These are phyloP conservation scores for Penaeus indicus DNA, from an alignment of 1,140 invertebrate species.

Conservation along the genomic window DNA sequence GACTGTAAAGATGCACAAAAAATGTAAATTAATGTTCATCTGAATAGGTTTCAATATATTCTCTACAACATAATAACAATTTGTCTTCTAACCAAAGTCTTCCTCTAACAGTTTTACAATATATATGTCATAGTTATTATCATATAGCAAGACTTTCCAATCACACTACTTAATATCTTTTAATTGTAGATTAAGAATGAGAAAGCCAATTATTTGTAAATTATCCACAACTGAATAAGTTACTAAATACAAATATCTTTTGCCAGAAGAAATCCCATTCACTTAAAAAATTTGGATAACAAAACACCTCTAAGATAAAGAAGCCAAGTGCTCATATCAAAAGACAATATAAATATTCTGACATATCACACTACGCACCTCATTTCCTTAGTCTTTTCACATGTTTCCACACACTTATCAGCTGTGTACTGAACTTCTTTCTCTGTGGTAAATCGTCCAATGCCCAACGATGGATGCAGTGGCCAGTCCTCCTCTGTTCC, in stretches of 20 bases:
- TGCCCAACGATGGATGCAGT: constrained; percentile 99
- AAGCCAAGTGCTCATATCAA: not conserved
- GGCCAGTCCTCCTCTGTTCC: constrained; percentile 97
- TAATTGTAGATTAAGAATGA: no score
- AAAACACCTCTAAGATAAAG: not conserved
- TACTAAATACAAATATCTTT: no score
- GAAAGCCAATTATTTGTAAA: no score
- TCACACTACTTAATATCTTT: no score
- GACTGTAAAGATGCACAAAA: constrained; percentile 74
- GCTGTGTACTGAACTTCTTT: constrained; percentile 97
- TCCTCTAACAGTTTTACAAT: no score
- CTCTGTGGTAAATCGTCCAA: constrained; percentile 96
- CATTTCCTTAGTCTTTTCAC: constrained; percentile 95
- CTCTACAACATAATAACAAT: not conserved
- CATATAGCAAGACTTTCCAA: no score
- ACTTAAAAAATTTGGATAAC: no score
- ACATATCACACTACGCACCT: constrained; percentile 74
- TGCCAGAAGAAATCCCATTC: no score
- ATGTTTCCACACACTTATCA: constrained; percentile 89
- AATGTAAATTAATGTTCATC: not conserved
- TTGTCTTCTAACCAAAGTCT: no score
- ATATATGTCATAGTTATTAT: no score
- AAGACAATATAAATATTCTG: no score
- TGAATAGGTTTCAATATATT: not conserved
- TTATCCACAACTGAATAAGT: no score